Base-by-base conservation (phyloP, 2,113 vertebrate species). In the Erythrocercus mccallii region DNA sequence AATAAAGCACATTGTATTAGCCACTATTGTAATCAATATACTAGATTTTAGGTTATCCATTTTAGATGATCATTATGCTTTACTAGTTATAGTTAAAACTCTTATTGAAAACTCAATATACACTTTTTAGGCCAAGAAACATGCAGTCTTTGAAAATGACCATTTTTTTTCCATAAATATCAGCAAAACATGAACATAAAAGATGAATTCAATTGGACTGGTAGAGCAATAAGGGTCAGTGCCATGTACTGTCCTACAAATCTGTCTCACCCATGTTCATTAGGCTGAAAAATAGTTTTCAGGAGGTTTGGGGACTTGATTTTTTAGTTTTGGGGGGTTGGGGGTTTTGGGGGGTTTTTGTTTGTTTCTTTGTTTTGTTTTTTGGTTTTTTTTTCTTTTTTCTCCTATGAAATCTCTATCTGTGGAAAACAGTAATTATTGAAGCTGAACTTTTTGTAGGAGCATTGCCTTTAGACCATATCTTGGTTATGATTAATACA, bases 1-100 rank as follows among this genome's bases (percentile, higher is more conserved):
- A 96, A 85, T 90, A 86, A 88, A 93, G 90, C 66, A 69, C 62
- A 25, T 94, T 94, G 87, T 96, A 94, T 92, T 95, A 90, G 76
- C 68, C 71, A 31, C 40, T 65, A 70, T 76, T 88, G 47, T 84
- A 97, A 94, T 89, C 72, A 68, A 88, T 94, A 88, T 70, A 86
- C 37, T 79, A 27, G 88, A 76, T 90, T 96, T 95, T 86, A 69
- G 48, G 73, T 76, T 74, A 88, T 94, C 83, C 54, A 38, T 87
- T 95, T 88, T 33, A 74, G 66, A 16, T 77, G 53, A 66, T 60
- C 62, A 62, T 92, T 95, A 82, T 54, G 61, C 30, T 76, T 94
- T 48, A 66, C 47, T 79, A 48, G 61, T 78, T 89, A 87, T 22
- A 28, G 76, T 66, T 80, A 73, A 83, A 91, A 70, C n/a, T 80